Percentiles rank a stretch among this genome's conserved stretches.
These are phyloP conservation scores for Sanderia malayensis DNA, from an alignment of 30 jellyfish, hydroid and myxozoan species.

Conservation along the genomic window DNA sequence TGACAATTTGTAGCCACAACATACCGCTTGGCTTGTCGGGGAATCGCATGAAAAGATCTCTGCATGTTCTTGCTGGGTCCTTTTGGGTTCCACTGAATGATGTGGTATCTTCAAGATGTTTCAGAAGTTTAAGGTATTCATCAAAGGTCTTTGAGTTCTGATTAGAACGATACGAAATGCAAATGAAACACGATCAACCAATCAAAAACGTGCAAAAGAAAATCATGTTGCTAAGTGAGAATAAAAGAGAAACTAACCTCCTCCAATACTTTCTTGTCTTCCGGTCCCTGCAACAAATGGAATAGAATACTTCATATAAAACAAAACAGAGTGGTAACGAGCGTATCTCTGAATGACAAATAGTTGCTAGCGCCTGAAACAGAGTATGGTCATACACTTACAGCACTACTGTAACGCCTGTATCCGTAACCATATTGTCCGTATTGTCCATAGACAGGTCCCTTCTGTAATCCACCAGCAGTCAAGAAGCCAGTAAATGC, in stretches of 20 bases:
- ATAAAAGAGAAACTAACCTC: conserved; percentile 14
- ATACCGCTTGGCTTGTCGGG: conserved; percentile 63
- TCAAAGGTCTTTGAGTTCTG: conserved; percentile 63
- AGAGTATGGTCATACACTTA: conserved; percentile 1
- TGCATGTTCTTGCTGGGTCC: conserved; percentile 79
- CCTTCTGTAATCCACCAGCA: conserved; percentile 89
- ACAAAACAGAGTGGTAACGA: no score
- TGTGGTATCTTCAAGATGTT: conserved; percentile 56
- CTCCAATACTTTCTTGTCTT: conserved; percentile 36
- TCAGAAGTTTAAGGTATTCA: conserved; percentile 57
- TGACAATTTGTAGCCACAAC: no score
- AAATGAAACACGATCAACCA: no score
- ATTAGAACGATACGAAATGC: no score
- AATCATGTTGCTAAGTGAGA: no score
- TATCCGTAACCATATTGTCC: conserved; percentile 61
- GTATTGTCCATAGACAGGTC: conserved; percentile 74
- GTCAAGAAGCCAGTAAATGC: conserved; percentile 82
- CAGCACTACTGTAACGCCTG: conserved; percentile 54
- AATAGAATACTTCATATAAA: no score
- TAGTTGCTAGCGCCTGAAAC: no score
- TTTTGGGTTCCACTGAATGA: conserved; percentile 66
- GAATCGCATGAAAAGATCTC: conserved; percentile 64
- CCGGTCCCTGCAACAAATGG: conserved; percentile 52
- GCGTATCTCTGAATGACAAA: no score
- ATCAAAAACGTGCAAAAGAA: no score